phyloP scores from a whole-genome alignment of 1,140 invertebrate genomes.

The Hylaeus anthracinus region DNA sequence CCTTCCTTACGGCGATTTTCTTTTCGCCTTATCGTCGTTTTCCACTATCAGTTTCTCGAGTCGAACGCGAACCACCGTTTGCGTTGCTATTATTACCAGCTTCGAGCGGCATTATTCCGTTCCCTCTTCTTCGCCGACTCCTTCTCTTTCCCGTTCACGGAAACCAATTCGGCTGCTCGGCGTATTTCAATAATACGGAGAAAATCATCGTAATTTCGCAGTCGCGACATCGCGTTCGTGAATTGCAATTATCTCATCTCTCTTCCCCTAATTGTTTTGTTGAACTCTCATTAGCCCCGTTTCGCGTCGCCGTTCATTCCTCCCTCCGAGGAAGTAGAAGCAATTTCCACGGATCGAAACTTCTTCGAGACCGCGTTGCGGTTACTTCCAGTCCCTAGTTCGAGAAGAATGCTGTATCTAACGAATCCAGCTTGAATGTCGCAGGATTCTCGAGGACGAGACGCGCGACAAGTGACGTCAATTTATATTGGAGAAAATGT shows the following conservation, averaged over 20 bases:
- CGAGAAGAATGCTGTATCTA: background rate
- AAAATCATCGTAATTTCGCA: constrained; percentile 39
- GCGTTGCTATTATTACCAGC: constrained; percentile 37
- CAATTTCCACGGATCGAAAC: constrained; percentile 1
- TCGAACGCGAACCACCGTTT: constrained; percentile 33
- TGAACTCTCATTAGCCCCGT: constrained; percentile 14
- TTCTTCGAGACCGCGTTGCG: background rate
- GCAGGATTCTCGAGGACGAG: too few species aligned
- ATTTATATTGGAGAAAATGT: too few species aligned
- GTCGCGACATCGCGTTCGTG: constrained; percentile 37
- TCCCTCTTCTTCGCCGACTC: background rate
- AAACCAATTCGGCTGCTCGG: constrained; percentile 30
- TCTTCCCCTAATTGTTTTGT: constrained; percentile 33
- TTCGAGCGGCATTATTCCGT: background rate
- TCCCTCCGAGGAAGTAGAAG: background rate
- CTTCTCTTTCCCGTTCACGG: background rate
- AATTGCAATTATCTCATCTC: constrained; percentile 32
- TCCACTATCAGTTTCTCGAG: constrained; percentile 27
- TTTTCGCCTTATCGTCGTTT: constrained; percentile 32
- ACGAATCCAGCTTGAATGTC: too few species aligned
- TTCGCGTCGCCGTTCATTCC: too few species aligned
- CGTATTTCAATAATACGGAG: constrained; percentile 45
- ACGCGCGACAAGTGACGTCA: too few species aligned
- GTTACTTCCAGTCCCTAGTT: background rate
- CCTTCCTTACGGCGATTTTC: constrained; percentile 17